Evolutionary conservation across 2,797 vertebrate genomes (phyloP), one percentile per base, ranked within the genome.

Genomic region (Dallia pectoralis): DNA sequence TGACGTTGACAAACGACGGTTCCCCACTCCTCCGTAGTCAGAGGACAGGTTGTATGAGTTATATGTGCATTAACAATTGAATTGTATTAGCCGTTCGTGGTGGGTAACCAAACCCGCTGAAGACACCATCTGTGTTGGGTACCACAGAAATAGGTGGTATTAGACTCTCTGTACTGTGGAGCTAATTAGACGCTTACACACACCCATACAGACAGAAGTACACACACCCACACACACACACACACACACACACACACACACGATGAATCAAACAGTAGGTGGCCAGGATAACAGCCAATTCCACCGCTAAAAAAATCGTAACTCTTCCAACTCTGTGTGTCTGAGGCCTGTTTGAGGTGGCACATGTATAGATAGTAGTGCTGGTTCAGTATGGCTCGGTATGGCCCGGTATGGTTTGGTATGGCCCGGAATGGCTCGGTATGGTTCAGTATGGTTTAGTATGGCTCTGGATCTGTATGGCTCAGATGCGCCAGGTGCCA

Each of bases 81-180:
- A 76, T 84, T 79, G 83, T 78, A 84, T 81, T 77, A 67, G 69
- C 65, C 75, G 81, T 84, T 85, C 84, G 81, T 75, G 78, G 69
- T 69, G n/a, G n/a, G n/a, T n/a, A 66, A 79, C 77, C 73, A 40
- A 70, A 81, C 81, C 79, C 67, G 71, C 72, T 87, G 83, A 84
- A 86, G 69, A 62, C 72, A 76, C 88, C 89, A 89, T 90, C 88
- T 89, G 91, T 62, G 78, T 79, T 72, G 40, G 44, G 59, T 71
- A 63, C 69, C 59, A 72, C 75, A 70, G 69, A 70, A 36, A 73
- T 67, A 67, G 56, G 70, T 84, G 70, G 76, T 77, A 79, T 85
- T 86, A 79, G 63, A 19, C 30, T 74, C 61, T 53, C 65, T 81
- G 86, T 88, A 53, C 51, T 53, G 51, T 19, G 72, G 67, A n/a